Conservation (phyloP, 2,888 invertebrate genomes). For the Halictus ligatus region DNA sequence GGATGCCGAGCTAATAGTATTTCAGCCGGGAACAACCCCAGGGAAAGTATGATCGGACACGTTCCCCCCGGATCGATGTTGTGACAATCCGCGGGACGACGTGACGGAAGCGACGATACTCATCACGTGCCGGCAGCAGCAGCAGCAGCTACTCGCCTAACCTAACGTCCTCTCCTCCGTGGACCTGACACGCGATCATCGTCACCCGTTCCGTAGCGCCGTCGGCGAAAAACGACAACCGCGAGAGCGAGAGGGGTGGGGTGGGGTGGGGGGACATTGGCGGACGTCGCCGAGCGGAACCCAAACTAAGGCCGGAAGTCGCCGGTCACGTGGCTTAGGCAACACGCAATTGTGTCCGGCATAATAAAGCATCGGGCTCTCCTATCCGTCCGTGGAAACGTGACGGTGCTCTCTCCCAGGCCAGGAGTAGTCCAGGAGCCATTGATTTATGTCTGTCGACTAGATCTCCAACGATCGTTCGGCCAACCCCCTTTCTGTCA, state of each 20-base stretch:
- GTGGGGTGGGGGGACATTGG: conserved; percentile 2
- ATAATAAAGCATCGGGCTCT: conserved; percentile 81
- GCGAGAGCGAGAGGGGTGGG: conserved; percentile 2
- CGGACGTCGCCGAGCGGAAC: conserved; percentile 82
- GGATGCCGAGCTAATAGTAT: neutral
- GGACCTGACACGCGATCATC: conserved; percentile 65
- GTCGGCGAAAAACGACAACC: conserved; percentile 38
- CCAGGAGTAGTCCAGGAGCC: conserved; percentile 45
- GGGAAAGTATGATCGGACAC: neutral
- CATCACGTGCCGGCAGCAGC: conserved; percentile 37
- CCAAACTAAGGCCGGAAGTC: conserved; percentile 83
- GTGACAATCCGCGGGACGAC: conserved; percentile 43
- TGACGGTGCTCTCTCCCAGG: conserved; percentile 67
- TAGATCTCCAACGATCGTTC: conserved; percentile 57
- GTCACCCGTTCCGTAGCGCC: conserved; percentile 39
- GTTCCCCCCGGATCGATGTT: conserved; percentile 25
- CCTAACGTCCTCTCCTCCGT: conserved; percentile 33
- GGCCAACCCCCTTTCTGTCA: conserved; percentile 57
- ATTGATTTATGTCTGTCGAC: conserved; percentile 69
- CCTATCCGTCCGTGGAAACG: conserved; percentile 71
- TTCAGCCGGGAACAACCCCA: neutral
- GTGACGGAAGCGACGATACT: conserved; percentile 13
- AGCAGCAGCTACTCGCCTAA: conserved; percentile 20
- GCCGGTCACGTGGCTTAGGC: conserved; percentile 84
- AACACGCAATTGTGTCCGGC: conserved; percentile 84